A percentile compares a stretch with the other conserved stretches of the same genome.
phyloP scores from a whole-genome alignment of 2,113 vertebrate genomes.

The Notothenia coriiceps region DNA sequence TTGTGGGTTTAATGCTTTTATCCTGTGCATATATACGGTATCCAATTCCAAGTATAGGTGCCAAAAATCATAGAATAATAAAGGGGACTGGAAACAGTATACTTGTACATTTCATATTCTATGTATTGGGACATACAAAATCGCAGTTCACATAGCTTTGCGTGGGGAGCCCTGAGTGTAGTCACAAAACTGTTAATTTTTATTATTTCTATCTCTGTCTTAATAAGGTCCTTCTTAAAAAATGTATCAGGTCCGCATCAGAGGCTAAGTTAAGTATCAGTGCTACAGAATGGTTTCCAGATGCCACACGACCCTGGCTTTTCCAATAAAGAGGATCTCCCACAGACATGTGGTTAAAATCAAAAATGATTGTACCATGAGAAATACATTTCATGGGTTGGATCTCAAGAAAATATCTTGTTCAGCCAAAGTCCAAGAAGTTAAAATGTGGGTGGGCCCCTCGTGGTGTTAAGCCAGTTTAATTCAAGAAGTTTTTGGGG shows the following conservation, averaged over 20 bases:
- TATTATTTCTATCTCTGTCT: background rate
- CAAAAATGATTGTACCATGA: slow-evolving; percentile 2
- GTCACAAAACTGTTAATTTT: background rate
- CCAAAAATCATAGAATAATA: too few relatives aligned
- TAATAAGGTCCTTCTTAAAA: slow-evolving; percentile 4
- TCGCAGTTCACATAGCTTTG: too few relatives aligned
- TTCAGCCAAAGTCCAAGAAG: slow-evolving; percentile 23
- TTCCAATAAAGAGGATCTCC: slow-evolving; percentile 3
- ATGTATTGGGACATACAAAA: too few relatives aligned
- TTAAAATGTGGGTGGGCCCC: slow-evolving; percentile 2
- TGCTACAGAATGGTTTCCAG: background rate
- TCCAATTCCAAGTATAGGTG: too few relatives aligned
- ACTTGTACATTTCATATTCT: too few relatives aligned
- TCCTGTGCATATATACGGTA: background rate
- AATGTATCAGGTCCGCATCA: background rate
- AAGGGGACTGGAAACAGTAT: too few relatives aligned
- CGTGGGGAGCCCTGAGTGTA: too few relatives aligned
- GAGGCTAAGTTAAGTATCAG: background rate
- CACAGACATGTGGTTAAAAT: slow-evolving; percentile 22
- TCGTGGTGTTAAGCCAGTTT: slow-evolving; percentile 3
- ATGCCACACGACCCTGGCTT: slow-evolving; percentile 6
- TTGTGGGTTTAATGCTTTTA: background rate
- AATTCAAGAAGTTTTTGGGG: background rate
- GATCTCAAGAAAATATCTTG: background rate
- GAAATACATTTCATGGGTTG: slow-evolving; percentile 29